Evolutionary conservation across 2,888 invertebrate genomes (phyloP).

Genomic region (Lacanobia oleracea): DNA sequence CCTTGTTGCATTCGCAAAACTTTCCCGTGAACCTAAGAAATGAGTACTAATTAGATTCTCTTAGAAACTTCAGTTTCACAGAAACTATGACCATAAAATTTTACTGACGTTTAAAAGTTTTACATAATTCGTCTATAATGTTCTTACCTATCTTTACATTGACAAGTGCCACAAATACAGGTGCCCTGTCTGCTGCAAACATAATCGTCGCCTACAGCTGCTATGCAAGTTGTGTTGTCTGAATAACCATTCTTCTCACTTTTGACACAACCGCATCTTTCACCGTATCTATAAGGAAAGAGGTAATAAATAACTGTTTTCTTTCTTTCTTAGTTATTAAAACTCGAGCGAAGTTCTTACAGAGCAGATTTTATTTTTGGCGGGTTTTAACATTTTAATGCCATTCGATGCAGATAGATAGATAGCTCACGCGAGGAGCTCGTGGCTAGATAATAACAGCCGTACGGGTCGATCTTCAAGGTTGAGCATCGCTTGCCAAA

Average conservation of each 20-base stretch:
- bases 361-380: no score
- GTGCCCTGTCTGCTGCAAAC: slow-evolving; percentile 86
- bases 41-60: neutral
- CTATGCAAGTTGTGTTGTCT: slow-evolving; percentile 68
- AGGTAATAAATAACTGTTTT: no score
- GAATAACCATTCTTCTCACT: slow-evolving; percentile 43
- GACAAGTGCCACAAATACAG: slow-evolving; percentile 91
- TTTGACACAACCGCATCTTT: slow-evolving; percentile 72
- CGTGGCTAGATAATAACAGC: no score
- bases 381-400: no score
- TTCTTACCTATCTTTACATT: slow-evolving; percentile 84
- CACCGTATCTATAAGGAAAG: slow-evolving; percentile 72
- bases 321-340: neutral
- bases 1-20: slow-evolving; percentile 79
- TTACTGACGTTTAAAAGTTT: no score
- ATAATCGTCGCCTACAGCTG: slow-evolving; percentile 38
- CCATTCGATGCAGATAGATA: no score
- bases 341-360: neutral
- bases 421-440: no score
- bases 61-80: neutral
- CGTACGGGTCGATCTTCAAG: no score
- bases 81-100: neutral
- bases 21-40: slow-evolving; percentile 72
- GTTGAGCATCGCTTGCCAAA: no score
- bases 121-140: neutral